Percentiles rank a stretch among this genome's conserved stretches.
phyloP scores from a whole-genome alignment of 2,888 invertebrate genomes.

The Dastarcus helophoroides region DNA sequence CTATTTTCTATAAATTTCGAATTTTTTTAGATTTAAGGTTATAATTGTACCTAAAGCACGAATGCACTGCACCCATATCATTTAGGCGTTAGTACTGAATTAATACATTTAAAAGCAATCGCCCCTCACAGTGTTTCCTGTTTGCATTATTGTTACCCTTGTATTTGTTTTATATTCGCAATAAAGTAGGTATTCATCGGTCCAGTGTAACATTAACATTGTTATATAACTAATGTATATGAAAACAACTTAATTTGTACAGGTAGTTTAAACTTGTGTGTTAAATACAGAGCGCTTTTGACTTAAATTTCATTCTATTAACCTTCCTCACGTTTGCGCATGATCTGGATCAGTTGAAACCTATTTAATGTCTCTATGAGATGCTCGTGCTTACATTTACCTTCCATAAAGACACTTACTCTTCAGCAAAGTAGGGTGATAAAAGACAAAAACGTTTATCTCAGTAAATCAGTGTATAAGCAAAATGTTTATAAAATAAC shows the following conservation, averaged over 20 bases:
- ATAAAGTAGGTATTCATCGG: constrained; percentile 25
- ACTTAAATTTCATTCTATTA: constrained; percentile 15
- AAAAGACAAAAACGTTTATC: no score
- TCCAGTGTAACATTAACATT: constrained; percentile 38
- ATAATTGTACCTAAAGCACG: no score
- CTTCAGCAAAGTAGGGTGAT: no score
- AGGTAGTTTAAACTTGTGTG: constrained; percentile 38
- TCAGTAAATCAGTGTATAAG: no score
- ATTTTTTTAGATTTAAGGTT: no score
- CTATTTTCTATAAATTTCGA: no score
- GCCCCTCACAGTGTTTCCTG: constrained; percentile 8
- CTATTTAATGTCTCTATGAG: no score
- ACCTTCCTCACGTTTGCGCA: no score
- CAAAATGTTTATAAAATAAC: constrained; percentile 1
- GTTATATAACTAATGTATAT: constrained; percentile 33
- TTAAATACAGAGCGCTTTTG: constrained; percentile 38
- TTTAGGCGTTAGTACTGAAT: neutral
- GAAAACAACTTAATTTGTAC: constrained; percentile 37
- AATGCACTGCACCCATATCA: constrained; percentile 1
- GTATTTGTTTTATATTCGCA: constrained; percentile 24
- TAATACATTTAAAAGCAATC: neutral
- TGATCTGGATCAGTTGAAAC: no score
- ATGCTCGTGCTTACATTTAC: no score
- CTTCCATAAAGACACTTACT: no score
- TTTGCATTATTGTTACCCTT: constrained; percentile 9